Evolutionary conservation across 2,888 invertebrate species (phyloP).

Genomic region (Orchesellides sinensis): DNA sequence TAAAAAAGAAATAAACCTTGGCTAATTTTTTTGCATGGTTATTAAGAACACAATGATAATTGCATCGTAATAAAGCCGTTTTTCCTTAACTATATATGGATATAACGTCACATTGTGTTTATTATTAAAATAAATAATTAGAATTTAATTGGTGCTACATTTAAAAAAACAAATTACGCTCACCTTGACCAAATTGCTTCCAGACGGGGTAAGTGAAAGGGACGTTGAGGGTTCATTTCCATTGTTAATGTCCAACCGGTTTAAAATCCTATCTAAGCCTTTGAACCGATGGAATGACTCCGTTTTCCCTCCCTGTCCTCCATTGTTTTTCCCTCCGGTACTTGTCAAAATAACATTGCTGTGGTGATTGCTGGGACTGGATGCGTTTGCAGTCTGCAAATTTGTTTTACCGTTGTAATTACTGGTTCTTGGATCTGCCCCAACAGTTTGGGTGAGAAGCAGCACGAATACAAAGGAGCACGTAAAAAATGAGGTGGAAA

Average conservation of each 20-base stretch:
- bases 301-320: not conserved
- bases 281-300: conserved; percentile 66
- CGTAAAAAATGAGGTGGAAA: not conserved
- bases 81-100: no score
- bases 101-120: no score
- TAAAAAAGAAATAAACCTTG: no score
- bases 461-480: not conserved
- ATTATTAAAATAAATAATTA: no score
- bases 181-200: conserved; percentile 23
- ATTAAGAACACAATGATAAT: no score
- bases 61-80: no score
- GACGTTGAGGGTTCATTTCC: not conserved
- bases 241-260: conserved; percentile 66
- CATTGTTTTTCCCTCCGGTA: not conserved
- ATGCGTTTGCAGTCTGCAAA: not conserved
- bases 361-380: not conserved
- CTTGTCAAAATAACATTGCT: no score
- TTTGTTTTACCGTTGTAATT: not conserved
- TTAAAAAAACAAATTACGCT: no score
- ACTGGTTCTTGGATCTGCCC: not conserved
- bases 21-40: no score
- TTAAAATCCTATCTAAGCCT: conserved; percentile 72
- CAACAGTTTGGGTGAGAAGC: not conserved
- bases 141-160: no score
- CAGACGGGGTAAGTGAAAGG: not conserved